A percentile compares a stretch with the other conserved stretches of the same genome.
phyloP scores from a whole-genome alignment of 2,113 vertebrate genomes.

The Dasypus novemcinctus region DNA sequence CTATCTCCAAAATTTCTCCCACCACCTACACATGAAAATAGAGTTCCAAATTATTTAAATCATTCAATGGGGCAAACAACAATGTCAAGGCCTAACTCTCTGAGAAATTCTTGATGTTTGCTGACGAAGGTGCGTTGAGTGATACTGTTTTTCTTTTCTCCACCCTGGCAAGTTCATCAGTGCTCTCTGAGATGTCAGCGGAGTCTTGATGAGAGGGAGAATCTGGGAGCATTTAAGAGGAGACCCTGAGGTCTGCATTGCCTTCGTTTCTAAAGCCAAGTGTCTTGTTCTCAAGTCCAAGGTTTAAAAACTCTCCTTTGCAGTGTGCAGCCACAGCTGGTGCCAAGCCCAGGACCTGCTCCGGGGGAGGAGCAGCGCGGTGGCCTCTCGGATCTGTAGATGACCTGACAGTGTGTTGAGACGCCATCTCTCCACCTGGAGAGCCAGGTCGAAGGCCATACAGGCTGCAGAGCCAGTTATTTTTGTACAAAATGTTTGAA shows the following conservation, averaged over 20 bases:
- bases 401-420: slow-evolving; percentile 14
- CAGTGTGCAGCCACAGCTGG: background rate
- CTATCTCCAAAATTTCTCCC: background rate
- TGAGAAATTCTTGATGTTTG: background rate
- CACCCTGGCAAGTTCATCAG: background rate
- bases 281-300: slow-evolving; percentile 48
- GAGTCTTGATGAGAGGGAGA: background rate
- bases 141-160: slow-evolving; percentile 20
- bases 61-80: background rate
- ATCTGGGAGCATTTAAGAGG: slow-evolving; percentile 54
- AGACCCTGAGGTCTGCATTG: slow-evolving; percentile 58
- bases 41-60: background rate
- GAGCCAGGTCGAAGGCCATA: background rate
- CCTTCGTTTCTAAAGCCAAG: slow-evolving; percentile 28
- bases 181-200: background rate
- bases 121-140: slow-evolving; percentile 27
- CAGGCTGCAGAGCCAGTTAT: background rate
- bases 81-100: background rate
- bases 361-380: background rate
- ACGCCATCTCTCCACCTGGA: background rate
- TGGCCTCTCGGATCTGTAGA: background rate
- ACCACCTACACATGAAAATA: background rate
- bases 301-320: slow-evolving; percentile 39
- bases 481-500: background rate
- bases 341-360: slow-evolving; percentile 30